Percentiles rank a stretch among this genome's conserved stretches.
Conservation (phyloP, 2,113 vertebrate species). For the Rhinichthys klamathensis region DNA sequence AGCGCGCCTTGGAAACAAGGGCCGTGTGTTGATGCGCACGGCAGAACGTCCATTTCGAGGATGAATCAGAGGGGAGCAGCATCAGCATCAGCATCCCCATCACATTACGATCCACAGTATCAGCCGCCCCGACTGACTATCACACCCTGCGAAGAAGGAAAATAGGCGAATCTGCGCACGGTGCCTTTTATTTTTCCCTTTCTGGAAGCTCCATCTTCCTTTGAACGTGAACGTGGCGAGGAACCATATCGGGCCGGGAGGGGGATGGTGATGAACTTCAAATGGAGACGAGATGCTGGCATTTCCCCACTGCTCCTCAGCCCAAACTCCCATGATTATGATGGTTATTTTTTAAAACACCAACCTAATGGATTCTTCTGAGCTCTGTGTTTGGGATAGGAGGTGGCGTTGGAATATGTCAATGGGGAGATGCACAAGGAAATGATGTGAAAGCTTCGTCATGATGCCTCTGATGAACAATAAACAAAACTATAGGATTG, state of each 20-base stretch:
- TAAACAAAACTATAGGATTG: constrained; percentile 55
- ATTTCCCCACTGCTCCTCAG: constrained; percentile 53
- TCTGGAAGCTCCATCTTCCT: constrained; percentile 57
- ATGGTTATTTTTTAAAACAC: constrained; percentile 59
- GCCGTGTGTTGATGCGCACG: constrained; percentile 73
- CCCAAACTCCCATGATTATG: constrained; percentile 25
- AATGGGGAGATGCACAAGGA: constrained; percentile 53
- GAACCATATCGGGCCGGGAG: constrained; percentile 8
- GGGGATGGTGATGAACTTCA: constrained; percentile 50
- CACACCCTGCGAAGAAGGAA: constrained; percentile 9
- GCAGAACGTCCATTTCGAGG: constrained; percentile 77
- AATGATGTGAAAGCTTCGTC: constrained; percentile 56
- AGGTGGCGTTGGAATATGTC: constrained; percentile 60
- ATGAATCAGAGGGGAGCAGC: constrained; percentile 62
- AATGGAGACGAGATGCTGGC: constrained; percentile 60
- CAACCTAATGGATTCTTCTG: constrained; percentile 61
- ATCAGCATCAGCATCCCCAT: constrained; percentile 52
- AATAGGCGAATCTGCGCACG: constrained; percentile 6
- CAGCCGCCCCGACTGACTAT: constrained; percentile 56
- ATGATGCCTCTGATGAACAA: constrained; percentile 66
- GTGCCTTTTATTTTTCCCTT: constrained; percentile 44
- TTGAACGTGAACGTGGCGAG: constrained; percentile 42
- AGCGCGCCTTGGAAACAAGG: constrained; percentile 77
- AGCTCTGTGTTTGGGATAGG: constrained; percentile 42
- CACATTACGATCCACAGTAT: constrained; percentile 60